Percentiles rank a stretch among this genome's conserved stretches.
phyloP scores from a whole-genome alignment of 2,888 invertebrate species.

The Pedicia rivosa region DNA sequence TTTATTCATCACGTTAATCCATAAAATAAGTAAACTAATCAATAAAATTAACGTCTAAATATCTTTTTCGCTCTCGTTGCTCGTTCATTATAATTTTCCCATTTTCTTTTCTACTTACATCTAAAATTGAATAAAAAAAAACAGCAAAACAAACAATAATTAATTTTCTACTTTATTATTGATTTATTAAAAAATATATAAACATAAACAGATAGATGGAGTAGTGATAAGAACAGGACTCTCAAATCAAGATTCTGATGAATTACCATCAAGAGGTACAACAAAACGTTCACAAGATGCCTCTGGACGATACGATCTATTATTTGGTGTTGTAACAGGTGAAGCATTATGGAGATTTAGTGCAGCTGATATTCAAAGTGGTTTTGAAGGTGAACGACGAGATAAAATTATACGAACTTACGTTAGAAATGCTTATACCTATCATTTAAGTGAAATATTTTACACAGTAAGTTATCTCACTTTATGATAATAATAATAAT shows the following conservation, averaged over 20 bases:
- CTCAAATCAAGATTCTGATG: constrained; percentile 42
- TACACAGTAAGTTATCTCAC: constrained; percentile 49
- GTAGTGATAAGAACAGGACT: constrained; percentile 84
- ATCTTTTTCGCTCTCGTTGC: too few relatives aligned
- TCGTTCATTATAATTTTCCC: too few relatives aligned
- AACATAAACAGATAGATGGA: too few relatives aligned
- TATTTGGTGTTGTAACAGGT: constrained; percentile 82
- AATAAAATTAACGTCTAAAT: too few relatives aligned
- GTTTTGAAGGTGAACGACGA: constrained; percentile 74
- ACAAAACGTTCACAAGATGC: constrained; percentile 29
- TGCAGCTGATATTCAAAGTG: constrained; percentile 63
- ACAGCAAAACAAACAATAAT: too few relatives aligned
- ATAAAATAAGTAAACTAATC: too few relatives aligned
- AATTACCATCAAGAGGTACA: constrained; percentile 21
- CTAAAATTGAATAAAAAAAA: too few relatives aligned
- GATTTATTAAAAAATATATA: too few relatives aligned
- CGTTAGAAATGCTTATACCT: constrained; percentile 87
- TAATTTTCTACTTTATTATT: too few relatives aligned
- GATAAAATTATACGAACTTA: constrained; percentile 80
- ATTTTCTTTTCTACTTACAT: too few relatives aligned
- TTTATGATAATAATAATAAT: neutral
- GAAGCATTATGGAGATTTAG: constrained; percentile 88
- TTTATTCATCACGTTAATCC: too few relatives aligned
- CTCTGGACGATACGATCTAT: constrained; percentile 47
- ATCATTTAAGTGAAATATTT: constrained; percentile 92